Evolutionary conservation across 2,888 invertebrate species (phyloP).

Genomic region (Perithous albicinctus): DNA sequence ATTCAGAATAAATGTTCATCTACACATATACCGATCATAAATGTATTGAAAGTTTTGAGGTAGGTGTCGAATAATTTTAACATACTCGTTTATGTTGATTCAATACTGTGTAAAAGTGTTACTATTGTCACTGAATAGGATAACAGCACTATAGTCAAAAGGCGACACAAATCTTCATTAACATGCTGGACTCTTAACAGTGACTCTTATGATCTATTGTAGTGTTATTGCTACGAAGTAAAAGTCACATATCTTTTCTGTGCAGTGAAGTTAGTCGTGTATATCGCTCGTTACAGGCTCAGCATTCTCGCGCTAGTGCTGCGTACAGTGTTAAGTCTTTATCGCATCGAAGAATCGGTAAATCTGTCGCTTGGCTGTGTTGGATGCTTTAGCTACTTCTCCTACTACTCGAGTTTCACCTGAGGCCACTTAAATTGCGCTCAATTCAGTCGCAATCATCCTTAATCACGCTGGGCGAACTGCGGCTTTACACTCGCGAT

Average conservation of each 20-base stretch:
- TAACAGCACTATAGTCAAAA: too few relatives aligned
- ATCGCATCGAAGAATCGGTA: conserved; percentile 65
- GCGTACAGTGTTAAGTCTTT: conserved; percentile 56
- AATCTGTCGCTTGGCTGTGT: conserved; percentile 65
- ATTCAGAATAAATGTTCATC: too few relatives aligned
- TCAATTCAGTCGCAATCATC: conserved; percentile 71
- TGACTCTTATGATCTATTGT: neutral
- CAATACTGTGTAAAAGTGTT: too few relatives aligned
- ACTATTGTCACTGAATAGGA: too few relatives aligned
- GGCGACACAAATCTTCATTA: too few relatives aligned
- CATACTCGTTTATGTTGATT: too few relatives aligned
- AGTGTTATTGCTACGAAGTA: neutral
- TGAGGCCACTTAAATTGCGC: conserved; percentile 70
- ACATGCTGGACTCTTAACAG: neutral
- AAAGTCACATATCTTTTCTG: neutral
- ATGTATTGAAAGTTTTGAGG: too few relatives aligned
- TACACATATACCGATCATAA: too few relatives aligned
- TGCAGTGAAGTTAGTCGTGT: conserved; percentile 39
- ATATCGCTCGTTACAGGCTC: conserved; percentile 55
- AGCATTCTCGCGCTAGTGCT: neutral
- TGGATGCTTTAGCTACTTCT: neutral
- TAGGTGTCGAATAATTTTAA: too few relatives aligned
- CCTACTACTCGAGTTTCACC: conserved; percentile 56
- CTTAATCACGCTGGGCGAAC: conserved; percentile 60
- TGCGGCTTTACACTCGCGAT: conserved; percentile 49